phyloP scores from a whole-genome alignment of 2,888 invertebrate genomes.

The Ernsta delagoae region DNA sequence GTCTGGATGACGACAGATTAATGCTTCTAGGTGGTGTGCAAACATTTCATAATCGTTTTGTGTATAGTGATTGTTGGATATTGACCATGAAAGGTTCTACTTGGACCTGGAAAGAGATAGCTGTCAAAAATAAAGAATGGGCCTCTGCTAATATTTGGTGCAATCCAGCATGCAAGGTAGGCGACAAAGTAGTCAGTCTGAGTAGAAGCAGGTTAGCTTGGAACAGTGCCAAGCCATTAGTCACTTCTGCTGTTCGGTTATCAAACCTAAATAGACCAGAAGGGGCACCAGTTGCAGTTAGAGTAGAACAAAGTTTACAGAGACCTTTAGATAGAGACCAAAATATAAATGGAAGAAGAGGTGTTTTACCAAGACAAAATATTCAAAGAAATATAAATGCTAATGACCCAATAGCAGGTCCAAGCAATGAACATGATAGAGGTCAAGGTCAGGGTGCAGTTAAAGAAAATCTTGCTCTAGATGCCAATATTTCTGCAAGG shows the following conservation, averaged over 20 bases:
- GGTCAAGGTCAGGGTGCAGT: slow-evolving; percentile 44
- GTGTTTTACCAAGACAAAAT: slow-evolving; percentile 78
- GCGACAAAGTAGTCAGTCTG: slow-evolving; percentile 91
- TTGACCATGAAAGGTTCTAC: slow-evolving; percentile 89
- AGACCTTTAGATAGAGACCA: slow-evolving; percentile 87
- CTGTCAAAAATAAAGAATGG: slow-evolving; percentile 90
- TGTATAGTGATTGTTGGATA: slow-evolving; percentile 96
- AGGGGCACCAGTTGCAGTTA: slow-evolving; percentile 77
- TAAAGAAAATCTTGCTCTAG: slow-evolving; percentile 55
- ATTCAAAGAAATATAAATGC: slow-evolving; percentile 55
- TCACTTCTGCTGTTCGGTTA: slow-evolving; percentile 83
- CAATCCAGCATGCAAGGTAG: slow-evolving; percentile 94
- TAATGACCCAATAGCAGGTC: slow-evolving; percentile 74
- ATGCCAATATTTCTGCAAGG: slow-evolving; percentile 52
- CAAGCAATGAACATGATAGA: slow-evolving; percentile 65
- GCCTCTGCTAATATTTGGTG: slow-evolving; percentile 96
- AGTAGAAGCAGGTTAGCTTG: slow-evolving; percentile 85
- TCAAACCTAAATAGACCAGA: slow-evolving; percentile 69
- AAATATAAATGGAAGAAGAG: slow-evolving; percentile 89
- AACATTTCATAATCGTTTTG: slow-evolving; percentile 90
- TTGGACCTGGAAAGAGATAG: slow-evolving; percentile 91
- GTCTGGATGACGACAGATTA: slow-evolving; percentile 90
- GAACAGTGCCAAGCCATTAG: slow-evolving; percentile 81
- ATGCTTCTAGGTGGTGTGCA: slow-evolving; percentile 95
- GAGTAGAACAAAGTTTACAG: slow-evolving; percentile 77